Percentiles rank a stretch among this genome's conserved stretches.
Conservation (phyloP, 2,797 vertebrate genomes). For the Scleropages formosus region DNA sequence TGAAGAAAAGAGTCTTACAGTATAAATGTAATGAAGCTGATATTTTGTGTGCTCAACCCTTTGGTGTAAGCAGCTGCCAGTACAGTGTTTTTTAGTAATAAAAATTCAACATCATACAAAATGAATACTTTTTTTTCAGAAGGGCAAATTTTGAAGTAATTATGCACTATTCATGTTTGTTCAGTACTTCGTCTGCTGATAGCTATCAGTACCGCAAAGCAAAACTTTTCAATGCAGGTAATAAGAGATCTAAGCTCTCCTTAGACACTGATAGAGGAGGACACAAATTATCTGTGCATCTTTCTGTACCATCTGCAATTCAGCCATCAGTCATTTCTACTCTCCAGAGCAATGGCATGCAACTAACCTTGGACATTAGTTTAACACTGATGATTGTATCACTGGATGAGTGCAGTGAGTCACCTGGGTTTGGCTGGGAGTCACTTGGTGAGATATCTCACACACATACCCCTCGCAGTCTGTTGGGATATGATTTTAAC, state of each 20-base stretch:
- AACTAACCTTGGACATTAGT: neutral
- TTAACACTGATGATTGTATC: neutral
- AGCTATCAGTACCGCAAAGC: no score
- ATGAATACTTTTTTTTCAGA: constrained; percentile 17
- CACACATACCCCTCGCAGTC: constrained; percentile 47
- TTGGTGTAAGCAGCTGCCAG: neutral
- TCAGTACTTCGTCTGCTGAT: neutral
- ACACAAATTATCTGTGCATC: constrained; percentile 54
- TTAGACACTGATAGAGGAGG: no score
- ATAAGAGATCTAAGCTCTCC: no score
- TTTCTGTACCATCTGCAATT: constrained; percentile 43
- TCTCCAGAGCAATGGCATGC: neutral
- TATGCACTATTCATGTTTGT: neutral
- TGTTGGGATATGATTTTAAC: constrained; percentile 45
- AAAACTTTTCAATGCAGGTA: no score
- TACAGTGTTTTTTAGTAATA: neutral
- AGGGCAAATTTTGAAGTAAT: neutral
- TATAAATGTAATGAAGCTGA: no score
- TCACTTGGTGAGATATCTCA: constrained; percentile 44
- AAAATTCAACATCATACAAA: no score
- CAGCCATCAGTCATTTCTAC: neutral
- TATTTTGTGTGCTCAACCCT: neutral
- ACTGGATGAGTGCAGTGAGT: constrained; percentile 13
- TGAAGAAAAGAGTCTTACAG: no score
- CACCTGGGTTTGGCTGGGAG: constrained; percentile 20